Conservation (phyloP, 1,140 invertebrate species). For the Hesperophylax magnus region DNA sequence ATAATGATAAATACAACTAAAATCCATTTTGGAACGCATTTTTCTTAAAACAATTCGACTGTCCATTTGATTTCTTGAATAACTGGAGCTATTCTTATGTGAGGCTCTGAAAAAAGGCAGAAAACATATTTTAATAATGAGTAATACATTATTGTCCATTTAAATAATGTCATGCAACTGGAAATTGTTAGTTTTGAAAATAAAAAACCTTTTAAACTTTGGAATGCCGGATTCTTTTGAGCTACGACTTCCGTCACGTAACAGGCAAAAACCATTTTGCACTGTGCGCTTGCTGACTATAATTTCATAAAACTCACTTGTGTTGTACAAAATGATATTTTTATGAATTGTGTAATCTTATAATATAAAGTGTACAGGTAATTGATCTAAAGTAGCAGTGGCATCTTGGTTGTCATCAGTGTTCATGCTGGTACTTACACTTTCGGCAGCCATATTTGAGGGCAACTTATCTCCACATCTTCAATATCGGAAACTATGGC, state of each 20-base stretch:
- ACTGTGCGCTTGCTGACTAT: too few relatives aligned
- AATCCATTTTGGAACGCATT: too few relatives aligned
- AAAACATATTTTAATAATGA: conserved; percentile 6
- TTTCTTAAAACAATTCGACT: conserved; percentile 58
- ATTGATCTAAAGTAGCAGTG: not conserved
- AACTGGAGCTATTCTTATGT: conserved; percentile 66
- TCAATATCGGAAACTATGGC: not conserved
- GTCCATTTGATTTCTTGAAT: conserved; percentile 66
- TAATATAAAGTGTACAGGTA: not conserved
- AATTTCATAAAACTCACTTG: too few relatives aligned
- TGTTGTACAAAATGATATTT: too few relatives aligned
- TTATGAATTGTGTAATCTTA: too few relatives aligned
- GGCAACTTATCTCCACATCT: not conserved
- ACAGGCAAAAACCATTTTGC: too few relatives aligned
- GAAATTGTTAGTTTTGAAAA: too few relatives aligned
- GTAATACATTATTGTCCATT: not conserved
- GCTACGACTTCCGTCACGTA: too few relatives aligned
- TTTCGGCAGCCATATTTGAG: not conserved
- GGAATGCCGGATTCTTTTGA: too few relatives aligned
- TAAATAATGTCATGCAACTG: too few relatives aligned
- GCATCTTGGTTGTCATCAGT: not conserved
- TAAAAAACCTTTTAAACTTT: too few relatives aligned
- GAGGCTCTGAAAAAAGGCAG: conserved; percentile 64
- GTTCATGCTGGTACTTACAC: not conserved
- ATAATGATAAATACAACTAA: too few relatives aligned